phyloP scores from a whole-genome alignment of 1,140 invertebrate genomes.

The Homalodisca vitripennis region DNA sequence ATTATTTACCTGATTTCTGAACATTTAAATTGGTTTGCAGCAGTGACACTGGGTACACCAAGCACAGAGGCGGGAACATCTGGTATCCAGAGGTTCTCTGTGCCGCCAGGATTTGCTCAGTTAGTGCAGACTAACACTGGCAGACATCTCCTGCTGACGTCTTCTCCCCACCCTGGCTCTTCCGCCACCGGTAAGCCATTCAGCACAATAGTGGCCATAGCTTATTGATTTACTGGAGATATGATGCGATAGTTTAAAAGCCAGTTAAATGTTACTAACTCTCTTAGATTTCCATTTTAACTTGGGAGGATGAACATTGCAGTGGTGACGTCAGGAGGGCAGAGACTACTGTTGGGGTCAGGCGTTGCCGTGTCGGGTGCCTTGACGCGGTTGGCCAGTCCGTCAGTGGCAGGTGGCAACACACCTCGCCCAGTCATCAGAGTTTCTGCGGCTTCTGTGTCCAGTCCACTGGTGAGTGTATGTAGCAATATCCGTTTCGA shows the following conservation, averaged over 20 bases:
- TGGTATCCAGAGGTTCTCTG: conserved; percentile 34
- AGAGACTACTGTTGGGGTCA: conserved; percentile 31
- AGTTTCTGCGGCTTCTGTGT: conserved; percentile 42
- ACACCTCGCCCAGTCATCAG: conserved; percentile 50
- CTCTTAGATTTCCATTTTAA: too few relatives aligned
- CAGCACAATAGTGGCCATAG: too few relatives aligned
- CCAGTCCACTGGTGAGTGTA: neutral
- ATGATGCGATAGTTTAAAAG: too few relatives aligned
- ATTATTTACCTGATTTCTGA: conserved; percentile 4
- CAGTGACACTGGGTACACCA: neutral
- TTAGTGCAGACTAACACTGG: conserved; percentile 69
- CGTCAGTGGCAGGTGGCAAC: conserved; percentile 34
- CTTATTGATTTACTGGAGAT: too few relatives aligned
- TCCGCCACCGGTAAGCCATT: neutral
- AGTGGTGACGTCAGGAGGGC: conserved; percentile 37
- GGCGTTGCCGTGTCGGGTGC: conserved; percentile 26
- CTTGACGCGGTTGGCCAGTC: conserved; percentile 33
- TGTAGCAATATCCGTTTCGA: too few relatives aligned
- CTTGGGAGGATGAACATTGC: conserved; percentile 12
- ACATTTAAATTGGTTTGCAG: too few relatives aligned
- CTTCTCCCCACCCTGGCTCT: conserved; percentile 43
- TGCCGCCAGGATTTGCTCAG: conserved; percentile 58
- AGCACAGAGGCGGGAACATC: too few relatives aligned
- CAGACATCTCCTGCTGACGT: conserved; percentile 62
- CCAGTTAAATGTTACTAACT: too few relatives aligned